Base-by-base conservation (phyloP, 2,797 vertebrate species). In the Sandelia bainsii region DNA sequence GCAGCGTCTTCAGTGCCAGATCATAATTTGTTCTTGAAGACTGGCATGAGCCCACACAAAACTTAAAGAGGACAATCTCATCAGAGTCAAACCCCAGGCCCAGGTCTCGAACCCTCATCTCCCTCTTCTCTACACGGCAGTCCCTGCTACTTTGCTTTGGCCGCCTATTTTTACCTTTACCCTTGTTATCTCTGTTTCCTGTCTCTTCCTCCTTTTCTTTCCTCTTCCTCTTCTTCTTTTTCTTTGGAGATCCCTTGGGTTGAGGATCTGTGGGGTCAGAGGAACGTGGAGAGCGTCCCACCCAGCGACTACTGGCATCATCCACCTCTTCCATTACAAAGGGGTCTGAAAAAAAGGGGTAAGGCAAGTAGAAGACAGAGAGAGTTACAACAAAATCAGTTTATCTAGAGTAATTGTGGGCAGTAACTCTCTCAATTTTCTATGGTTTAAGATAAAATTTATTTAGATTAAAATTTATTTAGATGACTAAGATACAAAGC, bases 41-140 rank as follows among this genome's bases (percentile, higher is more conserved):
- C 87, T 95, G 95, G 80, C 98, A 99, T 17, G 96, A 94, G 65
- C 98, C 98, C 0, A 96, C 97, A 66, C 98, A 99, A 85, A 97
- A 99, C 90, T 96, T 96, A 90, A 99, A 99, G 52, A 95, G 95
- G 72, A 99, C 95, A 0, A 96, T 95, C 93, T 99, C 98, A 0
- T 98, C 96, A 0, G 97, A 99, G 83, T 97, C 95, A 39, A 95
- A 97, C 25, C 98, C 97, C 87, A 99, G 93, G 37, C 96, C 97
- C 29, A 99, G 94, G 85, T 97, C 96, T 0, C 95, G 93, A 54
- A 99, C 97, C 29, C 89, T 94, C 90, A 99, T 96, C 91, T 95
- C 90, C 58, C 93, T 93, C 63, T 93, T 95, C 81, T 96, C 96
- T 85, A 98, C 89, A 12, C 95, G 94, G 85, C 98, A 99, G 8